A percentile compares a stretch with the other conserved stretches of the same genome.
phyloP scores from a whole-genome alignment of 2,113 vertebrate species.

The Hydrolagus affinis region DNA sequence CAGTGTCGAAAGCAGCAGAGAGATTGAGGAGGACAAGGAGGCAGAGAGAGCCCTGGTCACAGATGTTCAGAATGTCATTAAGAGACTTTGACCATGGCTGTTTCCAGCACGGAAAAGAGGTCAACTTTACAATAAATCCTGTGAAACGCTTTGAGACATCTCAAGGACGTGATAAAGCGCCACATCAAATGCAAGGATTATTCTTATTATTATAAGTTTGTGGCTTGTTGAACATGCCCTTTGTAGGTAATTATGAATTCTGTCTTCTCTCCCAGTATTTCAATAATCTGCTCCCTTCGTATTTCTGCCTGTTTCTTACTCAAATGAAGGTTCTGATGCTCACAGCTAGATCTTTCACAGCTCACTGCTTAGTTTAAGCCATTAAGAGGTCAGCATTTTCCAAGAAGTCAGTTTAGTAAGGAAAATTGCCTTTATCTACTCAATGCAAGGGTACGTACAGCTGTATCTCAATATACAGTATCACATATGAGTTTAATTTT shows the following conservation, averaged over 20 bases:
- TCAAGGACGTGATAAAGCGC: too few relatives aligned
- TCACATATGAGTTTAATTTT: conserved; percentile 13
- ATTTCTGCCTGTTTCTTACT: background rate
- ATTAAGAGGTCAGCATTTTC: background rate
- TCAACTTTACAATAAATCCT: too few relatives aligned
- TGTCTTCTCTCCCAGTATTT: background rate
- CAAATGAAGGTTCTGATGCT: background rate
- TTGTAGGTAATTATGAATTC: background rate
- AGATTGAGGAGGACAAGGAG: too few relatives aligned
- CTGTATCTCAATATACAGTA: conserved; percentile 16
- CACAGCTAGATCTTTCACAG: background rate
- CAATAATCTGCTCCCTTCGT: background rate
- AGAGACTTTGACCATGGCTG: too few relatives aligned
- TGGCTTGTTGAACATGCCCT: background rate
- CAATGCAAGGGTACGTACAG: background rate
- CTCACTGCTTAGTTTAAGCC: background rate
- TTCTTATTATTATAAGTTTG: background rate
- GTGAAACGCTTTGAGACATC: too few relatives aligned
- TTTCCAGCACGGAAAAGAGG: too few relatives aligned
- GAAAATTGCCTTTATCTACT: background rate
- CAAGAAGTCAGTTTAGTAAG: background rate
- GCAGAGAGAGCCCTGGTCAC: too few relatives aligned
- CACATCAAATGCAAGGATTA: too few relatives aligned
- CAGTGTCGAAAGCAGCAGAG: too few relatives aligned
- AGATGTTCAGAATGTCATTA: too few relatives aligned